These are phyloP conservation scores for Pseudococcus longispinus DNA, from an alignment of 2,888 invertebrate species.

Conservation along the genomic window DNA sequence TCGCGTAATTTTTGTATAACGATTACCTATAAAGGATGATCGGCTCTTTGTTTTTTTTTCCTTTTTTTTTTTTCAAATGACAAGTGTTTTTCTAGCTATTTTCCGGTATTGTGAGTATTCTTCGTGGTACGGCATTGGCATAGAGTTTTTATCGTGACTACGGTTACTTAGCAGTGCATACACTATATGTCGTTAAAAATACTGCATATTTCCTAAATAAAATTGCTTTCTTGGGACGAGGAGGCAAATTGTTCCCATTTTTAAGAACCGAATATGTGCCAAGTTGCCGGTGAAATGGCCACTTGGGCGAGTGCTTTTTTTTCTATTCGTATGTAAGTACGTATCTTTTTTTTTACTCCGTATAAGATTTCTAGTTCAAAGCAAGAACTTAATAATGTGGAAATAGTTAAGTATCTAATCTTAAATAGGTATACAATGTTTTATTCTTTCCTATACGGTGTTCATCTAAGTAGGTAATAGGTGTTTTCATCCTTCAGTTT, in stretches of 20 bases:
- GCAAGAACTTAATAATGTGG: background rate
- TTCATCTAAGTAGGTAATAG: too few relatives aligned
- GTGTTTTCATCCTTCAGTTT: background rate
- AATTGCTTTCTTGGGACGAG: background rate
- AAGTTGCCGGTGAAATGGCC: background rate
- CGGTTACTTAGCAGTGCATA: background rate
- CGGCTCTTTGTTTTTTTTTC: constrained; percentile 12
- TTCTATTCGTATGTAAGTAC: background rate
- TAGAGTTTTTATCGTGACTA: background rate
- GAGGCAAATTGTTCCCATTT: background rate
- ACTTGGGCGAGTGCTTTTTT: constrained; percentile 1
- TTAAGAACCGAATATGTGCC: constrained; percentile 17
- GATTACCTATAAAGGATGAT: constrained; percentile 31
- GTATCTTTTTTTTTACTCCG: background rate
- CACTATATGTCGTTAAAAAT: background rate
- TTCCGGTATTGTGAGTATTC: background rate
- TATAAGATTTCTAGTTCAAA: background rate
- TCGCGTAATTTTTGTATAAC: constrained; percentile 35
- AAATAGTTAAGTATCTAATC: too few relatives aligned
- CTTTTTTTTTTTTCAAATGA: background rate
- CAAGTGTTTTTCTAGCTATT: constrained; percentile 18
- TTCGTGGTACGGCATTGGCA: background rate
- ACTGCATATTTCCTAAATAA: constrained; percentile 4
- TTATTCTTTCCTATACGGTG: background rate
- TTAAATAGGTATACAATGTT: background rate